Evolutionary conservation across 2,113 vertebrate species (phyloP), one percentile per base, ranked within the genome.

Genomic region (Delphinus delphis): DNA sequence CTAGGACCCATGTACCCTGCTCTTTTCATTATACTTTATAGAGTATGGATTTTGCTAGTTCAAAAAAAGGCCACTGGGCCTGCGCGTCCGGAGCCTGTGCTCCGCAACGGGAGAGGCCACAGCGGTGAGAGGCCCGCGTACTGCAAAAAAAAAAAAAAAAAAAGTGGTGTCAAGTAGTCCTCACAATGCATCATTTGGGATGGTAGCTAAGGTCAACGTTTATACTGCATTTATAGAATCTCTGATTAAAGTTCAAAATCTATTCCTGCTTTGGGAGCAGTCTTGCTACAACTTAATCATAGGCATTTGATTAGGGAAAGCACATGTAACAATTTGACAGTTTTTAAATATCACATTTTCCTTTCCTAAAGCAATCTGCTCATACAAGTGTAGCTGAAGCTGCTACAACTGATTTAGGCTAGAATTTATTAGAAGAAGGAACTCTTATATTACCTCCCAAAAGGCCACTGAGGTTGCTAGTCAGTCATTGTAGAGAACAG

Each of bases 341-440:
- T 94, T 97, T 94, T 95, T 67, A 89, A 98, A 96, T 93, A 91
- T 58, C 77, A 81, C 85, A 71, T 91, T 92, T 92, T 97, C 41
- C 12, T 84, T 96, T 83, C 79, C 63, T 80, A 88, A 88, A 89
- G 68, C 90, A 97, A 92, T 97, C 85, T 94, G 86, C 33, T 93
- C 3, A n/a, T 70, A 60, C 38, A 74, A 85, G 3, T 89, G 44
- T 83, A 90, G 86, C 77, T 83, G 77, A 88, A 86, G 41, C 41
- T 53, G 36, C 68, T 89, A 33, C 68, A 84, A 21, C 85, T 95
- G 36, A 80, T 97, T 88, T 50, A 70, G 62, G 55, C 13, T 77
- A 84, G 58, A 87, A 87, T 96, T 96, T 81, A 95, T 76, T 80
- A 60, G 31, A 84, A 28, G 31, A 88, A 38, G 41, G 74, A 76